Base-by-base conservation (phyloP, 2,797 vertebrate genomes). In the Anguilla pacifica region DNA sequence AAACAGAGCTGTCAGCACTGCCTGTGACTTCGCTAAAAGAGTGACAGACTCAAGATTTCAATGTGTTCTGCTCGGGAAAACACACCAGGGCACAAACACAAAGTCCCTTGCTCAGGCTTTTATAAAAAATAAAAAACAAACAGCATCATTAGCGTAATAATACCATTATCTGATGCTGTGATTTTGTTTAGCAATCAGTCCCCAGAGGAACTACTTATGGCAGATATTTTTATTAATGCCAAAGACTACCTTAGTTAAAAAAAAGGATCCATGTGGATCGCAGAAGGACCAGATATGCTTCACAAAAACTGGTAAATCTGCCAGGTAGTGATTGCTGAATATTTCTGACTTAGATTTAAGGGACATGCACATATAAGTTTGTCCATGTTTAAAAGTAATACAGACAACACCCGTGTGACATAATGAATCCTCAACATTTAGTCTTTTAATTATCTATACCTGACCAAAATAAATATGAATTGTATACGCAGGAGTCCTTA, bases 1-100 rank as follows among this genome's bases (percentile, higher is more conserved):
- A 85, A 85, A 85, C 59, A 85, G 59, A n/a, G 61, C 84, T 85
- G 57, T 85, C 39, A 28, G 39, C 39, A 64, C 22, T 85, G 84
- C 57, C 84, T 64, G 57, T 85, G 79, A 25, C 74, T 79, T 46
- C 6, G 46, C 19, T n/a, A 82, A 35, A 43, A 49, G 43, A 49
- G 77, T 81, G 77, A 81, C 77, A 81, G 77, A 25, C 35, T 17
- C 19, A 46, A 39, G 28, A 51, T 51, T 51, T n/a, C 25, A 10
- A 25, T n/a, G 79, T 82, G 19, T 51, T 2, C 79, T 51, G 28
- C 11, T 25, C 46, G n/a, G 46, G 79, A 2, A 46, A 43, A 46
- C 43, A 82, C 79, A 25, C 10, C 5, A 39, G n/a, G 10, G 31
- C 74, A 79, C 74, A 79, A 5, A 11, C 74, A 43, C 79, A 7